A percentile compares a stretch with the other conserved stretches of the same genome.
Evolutionary conservation across 2,797 vertebrate genomes (phyloP).

Genomic region (Lagorchestes hirsutus): DNA sequence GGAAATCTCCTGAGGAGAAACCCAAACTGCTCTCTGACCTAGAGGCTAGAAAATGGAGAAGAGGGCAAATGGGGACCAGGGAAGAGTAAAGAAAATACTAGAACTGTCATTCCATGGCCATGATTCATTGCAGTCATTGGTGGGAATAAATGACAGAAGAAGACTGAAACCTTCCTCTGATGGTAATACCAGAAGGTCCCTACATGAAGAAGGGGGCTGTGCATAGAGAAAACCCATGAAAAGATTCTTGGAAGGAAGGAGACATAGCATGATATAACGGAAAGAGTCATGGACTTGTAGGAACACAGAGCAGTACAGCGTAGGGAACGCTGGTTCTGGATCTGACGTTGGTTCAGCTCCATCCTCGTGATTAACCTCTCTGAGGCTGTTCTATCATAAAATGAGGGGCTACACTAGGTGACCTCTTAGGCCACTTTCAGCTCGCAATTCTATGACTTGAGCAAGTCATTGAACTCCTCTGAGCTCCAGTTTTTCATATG

Average conservation of each 20-base stretch:
- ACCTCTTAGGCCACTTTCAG: background rate
- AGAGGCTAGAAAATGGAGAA: background rate
- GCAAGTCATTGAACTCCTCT: background rate
- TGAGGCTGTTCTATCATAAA: too few species aligned
- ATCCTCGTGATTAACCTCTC: background rate
- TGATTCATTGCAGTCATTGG: background rate
- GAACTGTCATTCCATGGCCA: background rate
- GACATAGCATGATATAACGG: background rate
- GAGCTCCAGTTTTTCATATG: background rate
- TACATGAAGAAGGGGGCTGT: background rate
- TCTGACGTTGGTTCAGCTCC: background rate
- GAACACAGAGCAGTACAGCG: background rate
- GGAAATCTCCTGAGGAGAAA: background rate
- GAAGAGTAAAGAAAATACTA: background rate
- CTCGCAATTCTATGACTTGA: background rate
- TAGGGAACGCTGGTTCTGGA: background rate
- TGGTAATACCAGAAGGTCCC: background rate
- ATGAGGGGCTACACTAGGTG: too few species aligned
- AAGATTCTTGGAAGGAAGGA: background rate
- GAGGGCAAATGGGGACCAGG: background rate
- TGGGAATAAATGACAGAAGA: constrained; percentile 2
- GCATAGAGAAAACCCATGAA: background rate
- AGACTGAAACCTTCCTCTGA: constrained; percentile 6
- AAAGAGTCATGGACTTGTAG: background rate
- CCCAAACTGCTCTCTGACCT: background rate